Conservation (phyloP, 2,888 invertebrate species). For the Cantharis rustica region DNA sequence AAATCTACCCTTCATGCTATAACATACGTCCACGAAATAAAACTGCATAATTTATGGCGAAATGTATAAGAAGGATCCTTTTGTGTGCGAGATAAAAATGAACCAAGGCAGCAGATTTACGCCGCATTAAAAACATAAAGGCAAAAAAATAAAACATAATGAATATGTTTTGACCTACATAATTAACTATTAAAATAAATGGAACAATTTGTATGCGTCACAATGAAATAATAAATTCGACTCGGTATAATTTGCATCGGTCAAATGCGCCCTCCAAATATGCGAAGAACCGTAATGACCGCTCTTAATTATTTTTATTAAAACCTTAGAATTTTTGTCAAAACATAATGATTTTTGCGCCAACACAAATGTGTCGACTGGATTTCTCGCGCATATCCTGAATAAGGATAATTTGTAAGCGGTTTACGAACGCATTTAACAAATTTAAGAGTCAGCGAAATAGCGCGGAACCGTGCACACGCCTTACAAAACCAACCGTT, state of each 20-base stretch:
- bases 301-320: not conserved
- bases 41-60: not conserved
- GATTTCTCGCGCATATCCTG: constrained; percentile 24
- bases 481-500: not conserved
- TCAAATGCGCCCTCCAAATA: not conserved
- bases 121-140: not conserved
- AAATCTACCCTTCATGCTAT: not conserved
- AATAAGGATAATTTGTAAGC: constrained; percentile 31
- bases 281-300: not conserved
- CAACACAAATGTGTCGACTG: constrained; percentile 10
- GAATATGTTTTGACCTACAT: not conserved
- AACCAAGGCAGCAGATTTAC: not conserved
- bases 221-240: not conserved
- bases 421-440: constrained; percentile 14
- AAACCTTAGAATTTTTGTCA: not conserved
- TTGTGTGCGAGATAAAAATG: not conserved
- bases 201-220: not conserved
- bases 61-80: not conserved
- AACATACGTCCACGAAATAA: not conserved
- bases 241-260: not conserved
- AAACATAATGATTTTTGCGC: not conserved
- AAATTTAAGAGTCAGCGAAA: constrained; percentile 28
- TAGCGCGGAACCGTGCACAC: not conserved
- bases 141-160: not conserved
- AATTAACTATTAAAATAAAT: not conserved